Conservation (phyloP, 1,140 invertebrate genomes). For the Pseudomyrmex gracilis region DNA sequence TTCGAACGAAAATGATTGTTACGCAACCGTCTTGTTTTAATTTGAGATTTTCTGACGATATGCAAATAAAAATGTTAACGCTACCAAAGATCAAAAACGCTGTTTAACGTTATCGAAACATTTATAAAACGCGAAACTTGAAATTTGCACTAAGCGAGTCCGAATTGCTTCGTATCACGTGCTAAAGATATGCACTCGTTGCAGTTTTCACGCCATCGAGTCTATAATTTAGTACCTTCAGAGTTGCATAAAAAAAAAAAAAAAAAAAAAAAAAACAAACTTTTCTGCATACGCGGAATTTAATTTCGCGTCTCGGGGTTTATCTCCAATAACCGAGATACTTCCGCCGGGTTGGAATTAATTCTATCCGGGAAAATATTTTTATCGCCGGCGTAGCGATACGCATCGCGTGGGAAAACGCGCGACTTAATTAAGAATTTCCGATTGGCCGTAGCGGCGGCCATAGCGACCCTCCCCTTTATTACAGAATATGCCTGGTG, state of each 20-base stretch:
- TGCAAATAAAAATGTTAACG: no score
- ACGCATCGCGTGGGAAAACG: slow-evolving; percentile 35
- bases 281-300: slow-evolving; percentile 59
- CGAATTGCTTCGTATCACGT: background rate
- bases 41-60: no score
- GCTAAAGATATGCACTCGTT: background rate
- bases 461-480: slow-evolving; percentile 4
- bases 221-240: slow-evolving; percentile 1
- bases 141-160: background rate
- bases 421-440: slow-evolving; percentile 57
- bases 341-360: slow-evolving; percentile 44
- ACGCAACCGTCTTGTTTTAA: no score
- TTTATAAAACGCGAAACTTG: background rate
- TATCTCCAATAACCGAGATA: slow-evolving; percentile 58
- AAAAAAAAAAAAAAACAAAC: slow-evolving; percentile 54
- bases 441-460: slow-evolving; percentile 39
- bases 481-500: slow-evolving; percentile 14
- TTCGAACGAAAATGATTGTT: background rate
- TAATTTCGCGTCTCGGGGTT: slow-evolving; percentile 61
- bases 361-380: slow-evolving; percentile 61
- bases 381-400: slow-evolving; percentile 49
- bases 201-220: slow-evolving; percentile 12
- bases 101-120: background rate
- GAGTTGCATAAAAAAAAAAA: slow-evolving; percentile 37
- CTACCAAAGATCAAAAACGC: no score